Evolutionary conservation across 2,888 invertebrate genomes (phyloP).

Genomic region (Dascillus cervinus): DNA sequence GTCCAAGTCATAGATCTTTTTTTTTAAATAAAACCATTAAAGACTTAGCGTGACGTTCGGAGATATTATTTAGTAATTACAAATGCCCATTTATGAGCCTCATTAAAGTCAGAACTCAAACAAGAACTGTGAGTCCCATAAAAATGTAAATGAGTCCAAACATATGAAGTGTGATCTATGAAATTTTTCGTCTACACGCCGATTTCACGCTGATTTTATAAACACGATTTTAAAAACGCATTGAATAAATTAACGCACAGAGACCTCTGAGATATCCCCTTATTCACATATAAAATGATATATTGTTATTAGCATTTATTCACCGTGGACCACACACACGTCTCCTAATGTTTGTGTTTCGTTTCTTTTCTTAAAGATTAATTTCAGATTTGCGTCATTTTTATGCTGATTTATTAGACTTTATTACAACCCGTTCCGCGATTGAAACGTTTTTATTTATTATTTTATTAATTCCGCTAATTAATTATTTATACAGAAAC

Average conservation of each 20-base stretch:
- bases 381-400: slow-evolving; percentile 19
- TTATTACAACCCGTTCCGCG: too few species aligned
- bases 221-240: slow-evolving; percentile 10
- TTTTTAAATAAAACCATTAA: too few species aligned
- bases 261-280: slow-evolving; percentile 2
- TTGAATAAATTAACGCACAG: slow-evolving; percentile 11
- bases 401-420: slow-evolving; percentile 22
- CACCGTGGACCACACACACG: slow-evolving; percentile 18
- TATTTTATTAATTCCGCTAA: too few species aligned
- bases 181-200: neutral
- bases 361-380: slow-evolving; percentile 12
- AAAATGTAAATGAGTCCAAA: neutral
- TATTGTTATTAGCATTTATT: slow-evolving; percentile 20
- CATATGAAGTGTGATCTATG: neutral
- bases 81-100: too few species aligned
- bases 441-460: too few species aligned
- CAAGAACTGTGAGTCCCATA: too few species aligned
- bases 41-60: too few species aligned
- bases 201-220: slow-evolving; percentile 9
- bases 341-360: slow-evolving; percentile 13
- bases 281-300: slow-evolving; percentile 10
- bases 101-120: too few species aligned
- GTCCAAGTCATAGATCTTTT: too few species aligned
- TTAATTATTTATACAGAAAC: too few species aligned
- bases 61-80: too few species aligned